phyloP scores from a whole-genome alignment of 2,797 vertebrate species.

The Anniella stebbinsi region DNA sequence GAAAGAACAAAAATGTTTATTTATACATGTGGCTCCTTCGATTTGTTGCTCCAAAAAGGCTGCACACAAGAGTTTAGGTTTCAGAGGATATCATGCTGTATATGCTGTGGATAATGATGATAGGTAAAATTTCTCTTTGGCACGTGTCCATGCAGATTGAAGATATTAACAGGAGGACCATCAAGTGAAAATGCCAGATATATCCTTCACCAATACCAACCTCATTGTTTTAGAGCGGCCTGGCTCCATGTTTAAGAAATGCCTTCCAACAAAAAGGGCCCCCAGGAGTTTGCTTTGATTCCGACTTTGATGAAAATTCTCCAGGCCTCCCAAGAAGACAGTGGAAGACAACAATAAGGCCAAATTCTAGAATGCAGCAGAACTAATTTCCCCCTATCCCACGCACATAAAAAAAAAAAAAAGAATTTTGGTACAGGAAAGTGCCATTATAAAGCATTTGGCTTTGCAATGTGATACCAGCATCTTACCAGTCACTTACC shows the following conservation, averaged over 20 bases:
- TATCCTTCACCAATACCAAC: conserved; percentile 49
- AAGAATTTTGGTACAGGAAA: conserved; percentile 56
- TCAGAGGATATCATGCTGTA: conserved; percentile 19
- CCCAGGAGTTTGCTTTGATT: conserved; percentile 74
- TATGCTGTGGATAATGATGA: conserved; percentile 54
- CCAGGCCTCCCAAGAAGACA: conserved; percentile 65
- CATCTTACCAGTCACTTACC: background rate
- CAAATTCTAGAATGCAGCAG: conserved; percentile 51
- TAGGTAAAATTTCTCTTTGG: conserved; percentile 72
- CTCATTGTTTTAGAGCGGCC: conserved; percentile 60
- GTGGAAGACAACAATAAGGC: conserved; percentile 62
- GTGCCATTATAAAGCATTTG: background rate
- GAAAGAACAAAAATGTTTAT: conserved; percentile 64
- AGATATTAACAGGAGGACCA: conserved; percentile 64
- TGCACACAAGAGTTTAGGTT: conserved; percentile 47
- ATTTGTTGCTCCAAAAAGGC: conserved; percentile 54
- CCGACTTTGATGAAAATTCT: conserved; percentile 57
- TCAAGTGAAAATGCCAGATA: conserved; percentile 57
- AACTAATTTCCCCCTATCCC: conserved; percentile 49
- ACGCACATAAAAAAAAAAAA: conserved; percentile 53
- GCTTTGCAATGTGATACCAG: conserved; percentile 31
- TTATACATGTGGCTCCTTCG: conserved; percentile 56
- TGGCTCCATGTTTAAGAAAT: conserved; percentile 70
- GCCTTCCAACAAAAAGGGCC: conserved; percentile 67
- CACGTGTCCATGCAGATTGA: conserved; percentile 71